Conservation (phyloP, 2,113 vertebrate genomes). For the Platysternon megacephalum region DNA sequence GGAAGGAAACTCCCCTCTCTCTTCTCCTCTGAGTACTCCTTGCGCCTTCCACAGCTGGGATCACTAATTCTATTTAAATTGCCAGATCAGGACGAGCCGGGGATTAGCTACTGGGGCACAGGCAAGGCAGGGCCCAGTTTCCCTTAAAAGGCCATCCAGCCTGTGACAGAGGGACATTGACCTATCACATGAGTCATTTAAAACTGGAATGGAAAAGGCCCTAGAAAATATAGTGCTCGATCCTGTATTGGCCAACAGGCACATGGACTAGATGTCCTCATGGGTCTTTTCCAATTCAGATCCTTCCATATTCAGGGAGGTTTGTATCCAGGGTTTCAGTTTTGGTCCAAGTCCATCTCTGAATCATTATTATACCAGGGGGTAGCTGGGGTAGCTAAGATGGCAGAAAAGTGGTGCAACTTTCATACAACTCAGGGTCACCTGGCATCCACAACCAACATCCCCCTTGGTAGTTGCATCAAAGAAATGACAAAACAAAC, state of each 20-base stretch:
- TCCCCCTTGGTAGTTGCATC: neutral
- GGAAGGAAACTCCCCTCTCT: neutral
- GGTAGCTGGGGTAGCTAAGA: fast-evolving
- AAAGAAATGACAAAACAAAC: neutral
- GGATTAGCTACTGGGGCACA: constrained; percentile 27
- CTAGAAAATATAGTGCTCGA: fast-evolving
- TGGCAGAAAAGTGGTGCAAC: neutral
- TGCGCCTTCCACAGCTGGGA: neutral
- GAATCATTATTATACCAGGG: neutral
- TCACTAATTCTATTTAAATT: neutral
- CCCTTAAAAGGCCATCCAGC: neutral
- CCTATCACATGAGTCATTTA: neutral
- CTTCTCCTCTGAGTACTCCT: neutral
- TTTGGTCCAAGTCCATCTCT: neutral
- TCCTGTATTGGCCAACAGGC: neutral
- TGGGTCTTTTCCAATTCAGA: neutral
- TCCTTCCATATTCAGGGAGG: fast-evolving
- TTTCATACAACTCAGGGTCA: fast-evolving
- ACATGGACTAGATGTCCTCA: neutral
- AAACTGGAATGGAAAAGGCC: neutral
- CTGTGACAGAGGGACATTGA: neutral
- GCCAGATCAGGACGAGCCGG: constrained; percentile 49
- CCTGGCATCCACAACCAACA: fast-evolving
- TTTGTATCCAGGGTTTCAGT: neutral
- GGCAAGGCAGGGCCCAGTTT: neutral